phyloP scores from a whole-genome alignment of 2,113 vertebrate genomes.

The Lamprotornis superbus region DNA sequence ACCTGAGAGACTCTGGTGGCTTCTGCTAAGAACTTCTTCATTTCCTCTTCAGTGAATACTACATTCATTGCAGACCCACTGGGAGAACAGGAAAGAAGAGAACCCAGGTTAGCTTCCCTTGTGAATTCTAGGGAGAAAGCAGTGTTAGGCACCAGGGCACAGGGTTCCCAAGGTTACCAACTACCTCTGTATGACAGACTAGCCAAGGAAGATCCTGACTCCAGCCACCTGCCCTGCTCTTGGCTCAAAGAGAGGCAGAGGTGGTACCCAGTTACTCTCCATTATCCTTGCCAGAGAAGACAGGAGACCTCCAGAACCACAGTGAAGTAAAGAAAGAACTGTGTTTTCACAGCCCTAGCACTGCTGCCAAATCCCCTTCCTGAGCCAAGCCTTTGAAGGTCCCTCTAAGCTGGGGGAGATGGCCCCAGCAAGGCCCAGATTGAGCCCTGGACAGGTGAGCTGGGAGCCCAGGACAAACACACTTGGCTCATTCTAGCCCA shows the following conservation, averaged over 20 bases:
- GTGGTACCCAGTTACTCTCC: not conserved
- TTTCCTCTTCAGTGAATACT: conserved; percentile 87
- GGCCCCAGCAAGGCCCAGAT: not conserved
- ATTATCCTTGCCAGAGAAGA: not conserved
- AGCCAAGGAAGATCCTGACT: not conserved
- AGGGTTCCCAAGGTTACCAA: not conserved
- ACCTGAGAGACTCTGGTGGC: conserved; percentile 95
- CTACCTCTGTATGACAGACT: not conserved
- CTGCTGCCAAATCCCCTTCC: not conserved
- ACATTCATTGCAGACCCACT: conserved; percentile 97
- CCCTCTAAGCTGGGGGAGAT: not conserved
- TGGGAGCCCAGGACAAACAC: not conserved
- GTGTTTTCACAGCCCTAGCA: not conserved
- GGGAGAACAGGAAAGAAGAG: not conserved
- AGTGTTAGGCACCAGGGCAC: not conserved
- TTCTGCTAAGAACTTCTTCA: conserved; percentile 93
- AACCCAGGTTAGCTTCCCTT: not conserved
- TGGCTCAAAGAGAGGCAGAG: not conserved
- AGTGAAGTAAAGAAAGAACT: not conserved
- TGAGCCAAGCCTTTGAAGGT: not conserved
- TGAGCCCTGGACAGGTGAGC: not conserved
- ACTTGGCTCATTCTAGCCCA: not conserved
- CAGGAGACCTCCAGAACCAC: not conserved
- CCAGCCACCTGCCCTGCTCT: not conserved
- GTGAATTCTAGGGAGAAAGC: not conserved